phyloP scores from a whole-genome alignment of 1,140 invertebrate species.

The Drosophila bipectinata region DNA sequence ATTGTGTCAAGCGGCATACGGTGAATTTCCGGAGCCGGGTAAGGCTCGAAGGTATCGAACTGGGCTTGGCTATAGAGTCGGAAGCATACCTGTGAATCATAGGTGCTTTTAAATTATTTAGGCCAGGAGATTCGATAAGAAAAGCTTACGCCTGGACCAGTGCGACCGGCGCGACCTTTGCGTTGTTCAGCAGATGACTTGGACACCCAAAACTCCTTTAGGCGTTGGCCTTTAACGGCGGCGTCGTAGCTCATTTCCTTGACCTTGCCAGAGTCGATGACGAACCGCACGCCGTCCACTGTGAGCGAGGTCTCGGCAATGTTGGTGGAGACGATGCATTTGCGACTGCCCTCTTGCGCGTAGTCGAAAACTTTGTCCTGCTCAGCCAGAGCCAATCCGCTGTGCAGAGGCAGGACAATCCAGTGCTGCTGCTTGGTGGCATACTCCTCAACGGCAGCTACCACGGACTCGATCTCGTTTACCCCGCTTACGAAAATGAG shows the following conservation, averaged over 20 bases:
- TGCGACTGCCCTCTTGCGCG: conserved; percentile 96
- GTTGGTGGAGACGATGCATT: conserved; percentile 99
- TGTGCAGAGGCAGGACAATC: conserved; percentile 98
- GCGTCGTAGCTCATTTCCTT: conserved; percentile 99
- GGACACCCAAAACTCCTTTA: conserved; percentile 98
- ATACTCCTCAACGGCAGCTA: conserved; percentile 94
- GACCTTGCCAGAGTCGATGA: conserved; percentile 98
- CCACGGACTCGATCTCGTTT: conserved; percentile 95
- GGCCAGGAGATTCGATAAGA: not conserved
- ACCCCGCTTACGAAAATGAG: conserved; percentile 98
- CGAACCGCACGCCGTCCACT: conserved; percentile 99
- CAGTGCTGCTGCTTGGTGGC: conserved; percentile 92
- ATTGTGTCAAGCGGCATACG: conserved; percentile 96
- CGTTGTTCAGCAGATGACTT: conserved; percentile 98
- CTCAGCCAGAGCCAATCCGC: conserved; percentile 95
- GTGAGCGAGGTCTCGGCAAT: conserved; percentile 99
- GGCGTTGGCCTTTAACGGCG: conserved; percentile 92
- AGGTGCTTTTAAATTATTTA: not conserved
- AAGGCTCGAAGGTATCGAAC: conserved; percentile 89
- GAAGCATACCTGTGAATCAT: conserved; percentile 85
- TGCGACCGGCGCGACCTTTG: conserved; percentile 96
- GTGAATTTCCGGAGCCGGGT: conserved; percentile 95
- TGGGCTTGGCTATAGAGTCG: conserved; percentile 94
- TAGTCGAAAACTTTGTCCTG: conserved; percentile 99
- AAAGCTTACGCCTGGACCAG: conserved; percentile 85